Base-by-base conservation (phyloP, 2,888 invertebrate species). In the Argyresthia albistria region DNA sequence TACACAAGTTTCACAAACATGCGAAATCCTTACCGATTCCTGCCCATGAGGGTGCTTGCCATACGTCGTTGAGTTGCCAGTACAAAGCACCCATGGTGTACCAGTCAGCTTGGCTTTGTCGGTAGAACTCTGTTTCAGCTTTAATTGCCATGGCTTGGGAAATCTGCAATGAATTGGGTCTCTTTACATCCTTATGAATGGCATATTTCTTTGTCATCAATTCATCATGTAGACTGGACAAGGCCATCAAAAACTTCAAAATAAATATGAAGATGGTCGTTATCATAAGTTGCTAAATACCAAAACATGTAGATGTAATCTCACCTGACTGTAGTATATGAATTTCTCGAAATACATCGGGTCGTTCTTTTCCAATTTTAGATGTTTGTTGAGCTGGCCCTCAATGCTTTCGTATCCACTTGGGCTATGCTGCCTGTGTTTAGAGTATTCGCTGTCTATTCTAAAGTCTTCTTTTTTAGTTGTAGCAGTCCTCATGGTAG, bases 1-100 rank as follows among this genome's bases (percentile, higher is more conserved):
- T 25, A 25, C 3, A 25, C 25, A 25, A 25, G 25, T 25, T 25
- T 25, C 3, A 25, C 6, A 25, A 25, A 25, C 25, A 4, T 25
- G 25, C 2, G 25, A 25, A 39, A 42, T n/a, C 2, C 43, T 46
- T 11, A 81, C 95, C 96, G 58, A 98, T 95, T 36, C 96, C 91
- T 6, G 97, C 92, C 99, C 99, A 99, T 0, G 97, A 95, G 0
- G 98, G 97, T 0, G 96, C 98, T 64, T 96, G 94, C 99, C 99
- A 99, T 37, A 98, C 95, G 73, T 99, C 98, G 73, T 99, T 98
- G 10, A 99, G 80, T 77, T 99, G 99, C 99, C 99, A 99, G 76
- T 97, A 99, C 52, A 99, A 86, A 0, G 98, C 97, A 0, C 99
- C 99, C 97, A 98, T 98, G 0, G 98, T 99, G 55, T 77, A 80